phyloP scores from a whole-genome alignment of 2,888 invertebrate genomes.

The Drosophila anceps region DNA sequence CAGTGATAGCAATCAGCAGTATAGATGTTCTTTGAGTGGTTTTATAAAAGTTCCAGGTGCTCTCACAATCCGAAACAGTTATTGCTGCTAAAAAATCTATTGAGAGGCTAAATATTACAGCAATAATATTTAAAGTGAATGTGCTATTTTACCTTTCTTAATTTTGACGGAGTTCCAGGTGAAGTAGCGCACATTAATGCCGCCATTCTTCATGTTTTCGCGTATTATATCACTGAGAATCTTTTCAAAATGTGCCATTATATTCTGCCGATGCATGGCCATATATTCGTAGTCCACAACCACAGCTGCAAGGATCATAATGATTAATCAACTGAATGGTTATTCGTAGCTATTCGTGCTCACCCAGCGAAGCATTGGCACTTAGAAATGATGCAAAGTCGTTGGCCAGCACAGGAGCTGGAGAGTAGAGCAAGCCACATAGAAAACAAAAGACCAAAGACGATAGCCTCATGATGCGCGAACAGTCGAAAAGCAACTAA shows the following conservation, averaged over 20 bases:
- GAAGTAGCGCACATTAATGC: conserved; percentile 89
- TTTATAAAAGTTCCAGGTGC: conserved; percentile 90
- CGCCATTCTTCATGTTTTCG: conserved; percentile 89
- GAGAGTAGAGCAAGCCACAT: conserved; percentile 73
- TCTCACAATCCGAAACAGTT: conserved; percentile 90
- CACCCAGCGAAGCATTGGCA: conserved; percentile 91
- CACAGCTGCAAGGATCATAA: conserved; percentile 86
- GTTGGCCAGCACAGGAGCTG: conserved; percentile 80
- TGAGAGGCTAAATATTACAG: not conserved
- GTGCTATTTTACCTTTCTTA: conserved; percentile 87
- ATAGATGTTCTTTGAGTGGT: conserved; percentile 88
- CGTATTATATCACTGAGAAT: conserved; percentile 88
- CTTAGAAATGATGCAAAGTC: conserved; percentile 91
- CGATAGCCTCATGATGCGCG: conserved; percentile 63
- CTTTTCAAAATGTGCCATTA: conserved; percentile 87
- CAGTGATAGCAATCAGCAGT: conserved; percentile 91
- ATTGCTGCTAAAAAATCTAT: conserved; percentile 90
- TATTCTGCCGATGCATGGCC: conserved; percentile 87
- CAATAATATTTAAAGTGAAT: not conserved
- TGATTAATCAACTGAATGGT: not conserved
- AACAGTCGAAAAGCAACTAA: conserved; percentile 60
- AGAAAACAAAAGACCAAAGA: conserved; percentile 86
- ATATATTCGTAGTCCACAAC: conserved; percentile 90
- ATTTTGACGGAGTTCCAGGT: conserved; percentile 89
- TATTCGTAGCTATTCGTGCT: conserved; percentile 32